A percentile compares a stretch with the other conserved stretches of the same genome.
These are phyloP conservation scores for Polypedilum pembai DNA, from an alignment of 1,140 invertebrate genomes.

Conservation along the genomic window DNA sequence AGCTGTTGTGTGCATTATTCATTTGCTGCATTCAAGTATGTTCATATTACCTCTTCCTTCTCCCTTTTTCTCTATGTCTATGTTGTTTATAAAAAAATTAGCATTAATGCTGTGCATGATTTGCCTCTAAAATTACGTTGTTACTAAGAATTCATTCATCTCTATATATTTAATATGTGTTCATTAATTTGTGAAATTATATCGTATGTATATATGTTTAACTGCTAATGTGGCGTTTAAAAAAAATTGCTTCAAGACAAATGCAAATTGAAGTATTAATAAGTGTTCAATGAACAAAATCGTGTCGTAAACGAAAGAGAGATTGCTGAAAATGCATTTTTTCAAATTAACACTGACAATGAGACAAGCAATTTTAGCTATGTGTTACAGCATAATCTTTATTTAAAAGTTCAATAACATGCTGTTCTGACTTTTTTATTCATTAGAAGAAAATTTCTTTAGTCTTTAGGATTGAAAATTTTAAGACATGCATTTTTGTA, in stretches of 20 bases:
- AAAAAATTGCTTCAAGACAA: background rate
- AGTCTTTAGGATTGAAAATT: no score
- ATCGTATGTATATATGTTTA: background rate
- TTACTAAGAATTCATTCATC: conserved; percentile 17
- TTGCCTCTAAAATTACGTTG: background rate
- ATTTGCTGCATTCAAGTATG: background rate
- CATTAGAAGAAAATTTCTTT: no score
- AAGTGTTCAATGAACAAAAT: background rate
- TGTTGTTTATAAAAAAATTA: no score
- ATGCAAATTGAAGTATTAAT: background rate
- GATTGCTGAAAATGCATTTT: background rate
- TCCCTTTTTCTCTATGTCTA: no score
- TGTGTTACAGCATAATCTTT: background rate
- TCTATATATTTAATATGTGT: background rate
- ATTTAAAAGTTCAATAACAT: background rate
- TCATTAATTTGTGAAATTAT: background rate
- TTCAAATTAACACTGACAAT: background rate
- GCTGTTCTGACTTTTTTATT: no score
- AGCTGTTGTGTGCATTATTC: background rate
- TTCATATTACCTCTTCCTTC: no score
- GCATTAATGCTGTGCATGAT: background rate
- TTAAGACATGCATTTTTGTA: no score
- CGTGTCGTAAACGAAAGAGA: background rate
- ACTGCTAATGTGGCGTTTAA: background rate
- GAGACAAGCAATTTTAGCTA: background rate